Percentiles rank a stretch among this genome's conserved stretches.
These are phyloP conservation scores for Willowsia nigromaculata DNA, from an alignment of 2,888 invertebrate genomes.

Conservation along the genomic window DNA sequence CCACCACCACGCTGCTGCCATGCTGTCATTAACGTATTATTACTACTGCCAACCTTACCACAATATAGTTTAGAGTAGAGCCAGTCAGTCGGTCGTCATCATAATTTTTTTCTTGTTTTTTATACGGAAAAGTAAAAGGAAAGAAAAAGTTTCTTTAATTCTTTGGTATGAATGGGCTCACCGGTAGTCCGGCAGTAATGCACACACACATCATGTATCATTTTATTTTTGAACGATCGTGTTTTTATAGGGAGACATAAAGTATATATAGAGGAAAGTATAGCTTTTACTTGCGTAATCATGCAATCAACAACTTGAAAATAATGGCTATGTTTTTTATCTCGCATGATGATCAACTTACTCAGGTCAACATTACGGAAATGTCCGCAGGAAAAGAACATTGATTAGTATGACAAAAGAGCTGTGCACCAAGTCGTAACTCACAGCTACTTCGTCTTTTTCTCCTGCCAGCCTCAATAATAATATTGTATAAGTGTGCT, in stretches of 20 bases:
- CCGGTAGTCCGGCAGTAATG: slow-evolving; percentile 39
- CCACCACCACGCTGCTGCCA: slow-evolving; percentile 18
- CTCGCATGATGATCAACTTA: slow-evolving; percentile 62
- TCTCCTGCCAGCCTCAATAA: slow-evolving; percentile 5
- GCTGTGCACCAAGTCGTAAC: slow-evolving; percentile 70
- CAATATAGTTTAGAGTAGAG: slow-evolving; percentile 27
- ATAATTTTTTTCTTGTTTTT: neutral
- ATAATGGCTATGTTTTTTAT: slow-evolving; percentile 75
- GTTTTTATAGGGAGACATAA: neutral
- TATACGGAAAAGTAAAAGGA: slow-evolving; percentile 17
- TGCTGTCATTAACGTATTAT: slow-evolving; percentile 66
- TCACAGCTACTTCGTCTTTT: slow-evolving; percentile 69
- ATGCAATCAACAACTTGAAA: slow-evolving; percentile 78
- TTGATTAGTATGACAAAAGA: slow-evolving; percentile 78
- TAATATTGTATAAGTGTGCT: neutral
- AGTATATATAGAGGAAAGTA: no score
- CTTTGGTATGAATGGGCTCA: slow-evolving; percentile 34
- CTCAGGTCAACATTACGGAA: slow-evolving; percentile 78
- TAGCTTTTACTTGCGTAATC: slow-evolving; percentile 67
- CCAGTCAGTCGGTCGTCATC: slow-evolving; percentile 51
- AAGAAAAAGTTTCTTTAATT: slow-evolving; percentile 1
- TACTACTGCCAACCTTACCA: slow-evolving; percentile 26
- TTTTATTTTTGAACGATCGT: neutral
- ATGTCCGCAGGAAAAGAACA: slow-evolving; percentile 78
- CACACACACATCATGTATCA: slow-evolving; percentile 36